Evolutionary conservation across 1,140 invertebrate genomes (phyloP).

Genomic region (Drosophila parabipectinata): DNA sequence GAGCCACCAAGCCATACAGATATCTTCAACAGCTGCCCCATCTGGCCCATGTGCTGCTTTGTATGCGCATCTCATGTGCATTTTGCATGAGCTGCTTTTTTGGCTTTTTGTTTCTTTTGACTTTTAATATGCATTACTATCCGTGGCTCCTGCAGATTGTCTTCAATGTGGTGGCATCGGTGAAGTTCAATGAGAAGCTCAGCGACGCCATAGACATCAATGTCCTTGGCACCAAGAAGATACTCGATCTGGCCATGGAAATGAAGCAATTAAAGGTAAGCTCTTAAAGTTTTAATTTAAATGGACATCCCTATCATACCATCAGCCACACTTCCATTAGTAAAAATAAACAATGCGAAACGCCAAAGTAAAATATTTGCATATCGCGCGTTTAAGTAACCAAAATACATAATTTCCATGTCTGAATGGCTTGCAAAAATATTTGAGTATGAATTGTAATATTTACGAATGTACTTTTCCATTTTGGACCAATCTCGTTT

Average conservation of each 20-base stretch:
- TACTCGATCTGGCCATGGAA: slow-evolving; percentile 86
- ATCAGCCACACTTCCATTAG: slow-evolving; percentile 17
- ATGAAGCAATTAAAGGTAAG: slow-evolving; percentile 88
- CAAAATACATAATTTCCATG: slow-evolving; percentile 66
- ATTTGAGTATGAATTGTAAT: slow-evolving; percentile 74
- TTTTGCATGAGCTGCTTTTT: slow-evolving; percentile 58
- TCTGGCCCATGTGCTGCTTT: slow-evolving; percentile 49
- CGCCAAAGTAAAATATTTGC: slow-evolving; percentile 56
- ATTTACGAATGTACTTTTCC: slow-evolving; percentile 48
- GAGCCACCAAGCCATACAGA: background rate
- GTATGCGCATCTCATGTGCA: slow-evolving; percentile 70
- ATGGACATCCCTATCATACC: background rate
- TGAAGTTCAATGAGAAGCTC: slow-evolving; percentile 93
- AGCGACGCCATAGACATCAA: slow-evolving; percentile 87
- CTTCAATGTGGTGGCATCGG: slow-evolving; percentile 96
- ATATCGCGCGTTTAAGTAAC: slow-evolving; percentile 71
- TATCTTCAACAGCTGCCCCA: background rate
- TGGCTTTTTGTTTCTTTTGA: slow-evolving; percentile 27
- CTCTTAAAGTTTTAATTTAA: background rate
- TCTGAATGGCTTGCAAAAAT: slow-evolving; percentile 58
- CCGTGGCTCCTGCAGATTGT: slow-evolving; percentile 86
- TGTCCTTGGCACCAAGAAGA: slow-evolving; percentile 86
- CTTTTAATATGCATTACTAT: slow-evolving; percentile 76
- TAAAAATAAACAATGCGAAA: slow-evolving; percentile 28
- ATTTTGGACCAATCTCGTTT: slow-evolving; percentile 8